Conservation (phyloP, 2,888 invertebrate genomes). For the Baronia brevicornis region DNA sequence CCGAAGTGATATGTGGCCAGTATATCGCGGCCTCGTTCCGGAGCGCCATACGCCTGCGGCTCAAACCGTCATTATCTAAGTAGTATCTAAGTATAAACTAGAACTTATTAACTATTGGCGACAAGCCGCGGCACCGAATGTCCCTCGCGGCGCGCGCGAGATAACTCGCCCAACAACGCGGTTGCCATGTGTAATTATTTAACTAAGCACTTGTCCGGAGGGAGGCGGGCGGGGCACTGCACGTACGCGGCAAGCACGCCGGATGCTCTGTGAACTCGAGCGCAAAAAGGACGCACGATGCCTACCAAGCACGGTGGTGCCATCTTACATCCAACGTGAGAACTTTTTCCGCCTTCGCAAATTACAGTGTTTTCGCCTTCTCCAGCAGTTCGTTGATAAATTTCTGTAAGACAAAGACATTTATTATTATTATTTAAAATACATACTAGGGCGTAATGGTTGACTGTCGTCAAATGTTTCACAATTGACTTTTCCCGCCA, state of each 20-base stretch:
- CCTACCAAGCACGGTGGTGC: too few relatives aligned
- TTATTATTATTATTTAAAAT: background rate
- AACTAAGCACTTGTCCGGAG: slow-evolving; percentile 1
- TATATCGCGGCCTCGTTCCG: too few relatives aligned
- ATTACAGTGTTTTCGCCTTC: slow-evolving; percentile 90
- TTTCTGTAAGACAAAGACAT: slow-evolving; percentile 79
- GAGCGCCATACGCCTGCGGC: too few relatives aligned
- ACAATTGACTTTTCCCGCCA: too few relatives aligned
- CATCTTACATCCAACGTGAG: too few relatives aligned
- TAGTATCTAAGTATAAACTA: too few relatives aligned
- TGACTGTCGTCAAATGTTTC: too few relatives aligned
- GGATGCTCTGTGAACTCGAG: too few relatives aligned
- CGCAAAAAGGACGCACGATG: too few relatives aligned
- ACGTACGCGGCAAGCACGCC: background rate
- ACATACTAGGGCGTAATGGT: background rate
- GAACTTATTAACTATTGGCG: slow-evolving; percentile 11
- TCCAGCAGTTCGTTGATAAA: slow-evolving; percentile 92
- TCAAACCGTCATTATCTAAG: too few relatives aligned
- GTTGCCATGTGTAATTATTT: background rate
- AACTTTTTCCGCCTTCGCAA: slow-evolving; percentile 32
- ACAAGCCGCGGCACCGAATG: too few relatives aligned
- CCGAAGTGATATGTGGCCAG: too few relatives aligned
- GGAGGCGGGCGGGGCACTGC: background rate
- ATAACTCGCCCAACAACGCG: slow-evolving; percentile 4
- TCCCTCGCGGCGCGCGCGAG: background rate